A percentile compares a stretch with the other conserved stretches of the same genome.
Evolutionary conservation across 2,113 vertebrate species (phyloP).

Genomic region (Origma solitaria): DNA sequence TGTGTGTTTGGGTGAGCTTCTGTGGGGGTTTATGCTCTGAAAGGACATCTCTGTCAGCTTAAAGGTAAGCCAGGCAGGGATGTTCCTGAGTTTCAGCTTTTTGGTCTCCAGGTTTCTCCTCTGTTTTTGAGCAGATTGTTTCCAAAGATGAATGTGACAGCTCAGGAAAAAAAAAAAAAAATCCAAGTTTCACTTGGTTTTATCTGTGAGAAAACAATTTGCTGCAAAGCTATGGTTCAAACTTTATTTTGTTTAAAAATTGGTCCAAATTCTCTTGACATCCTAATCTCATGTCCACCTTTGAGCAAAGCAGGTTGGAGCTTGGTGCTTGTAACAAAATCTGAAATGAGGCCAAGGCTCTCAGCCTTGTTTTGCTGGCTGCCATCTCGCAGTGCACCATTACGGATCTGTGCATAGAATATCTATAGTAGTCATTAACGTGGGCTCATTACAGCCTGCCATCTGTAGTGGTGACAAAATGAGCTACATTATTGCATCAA

Average conservation of each 20-base stretch:
- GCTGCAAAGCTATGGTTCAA: not conserved
- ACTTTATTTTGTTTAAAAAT: not conserved
- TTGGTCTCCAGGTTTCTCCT: not conserved
- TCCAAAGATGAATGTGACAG: not conserved
- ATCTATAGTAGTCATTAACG: constrained; percentile 49
- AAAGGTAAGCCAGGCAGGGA: not conserved
- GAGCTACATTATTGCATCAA: constrained; percentile 26
- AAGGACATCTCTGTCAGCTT: not conserved
- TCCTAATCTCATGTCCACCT: not conserved
- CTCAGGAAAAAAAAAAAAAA: not conserved
- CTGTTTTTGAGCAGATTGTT: not conserved
- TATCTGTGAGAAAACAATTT: not conserved
- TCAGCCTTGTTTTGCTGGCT: not conserved
- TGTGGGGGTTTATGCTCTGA: not conserved
- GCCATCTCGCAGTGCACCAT: not conserved
- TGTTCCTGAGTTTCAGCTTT: not conserved
- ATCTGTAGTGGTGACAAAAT: constrained; percentile 61
- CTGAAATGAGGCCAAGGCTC: not conserved
- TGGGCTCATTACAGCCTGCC: constrained; percentile 51
- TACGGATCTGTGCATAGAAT: not conserved
- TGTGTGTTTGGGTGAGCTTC: not conserved
- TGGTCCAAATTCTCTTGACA: not conserved
- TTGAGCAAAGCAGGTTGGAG: not conserved
- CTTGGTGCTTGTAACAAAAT: not conserved
- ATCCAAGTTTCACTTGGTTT: not conserved